Evolutionary conservation across 2,888 invertebrate species (phyloP).

Genomic region (Empis stercorea): DNA sequence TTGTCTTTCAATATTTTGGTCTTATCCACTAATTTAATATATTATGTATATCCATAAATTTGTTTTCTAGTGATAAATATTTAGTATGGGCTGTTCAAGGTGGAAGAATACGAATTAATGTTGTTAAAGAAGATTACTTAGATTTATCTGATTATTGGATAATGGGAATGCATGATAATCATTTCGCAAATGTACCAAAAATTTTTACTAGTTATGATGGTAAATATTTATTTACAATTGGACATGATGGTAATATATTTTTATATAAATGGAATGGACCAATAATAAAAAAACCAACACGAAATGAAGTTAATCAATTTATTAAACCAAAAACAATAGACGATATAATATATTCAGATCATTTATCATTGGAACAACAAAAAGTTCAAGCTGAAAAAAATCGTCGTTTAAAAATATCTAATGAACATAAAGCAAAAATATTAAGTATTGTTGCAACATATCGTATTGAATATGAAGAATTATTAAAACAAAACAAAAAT

Average conservation of each 20-base stretch:
- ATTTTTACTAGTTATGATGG: constrained; percentile 49
- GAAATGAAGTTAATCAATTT: not conserved
- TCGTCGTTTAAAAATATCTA: constrained; percentile 46
- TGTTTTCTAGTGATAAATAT: constrained; percentile 37
- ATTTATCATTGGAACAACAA: constrained; percentile 45
- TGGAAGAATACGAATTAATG: constrained; percentile 46
- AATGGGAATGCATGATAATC: constrained; percentile 62
- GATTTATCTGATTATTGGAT: constrained; percentile 52
- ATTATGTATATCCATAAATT: not conserved
- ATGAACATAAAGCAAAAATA: constrained; percentile 48
- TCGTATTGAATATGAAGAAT: constrained; percentile 43
- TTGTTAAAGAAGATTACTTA: constrained; percentile 37
- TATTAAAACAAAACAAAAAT: constrained; percentile 42
- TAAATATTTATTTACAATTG: constrained; percentile 45
- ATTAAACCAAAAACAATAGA: not conserved
- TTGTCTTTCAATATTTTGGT: too few species aligned
- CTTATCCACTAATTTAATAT: too few species aligned
- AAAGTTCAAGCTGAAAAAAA: constrained; percentile 55
- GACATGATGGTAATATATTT: constrained; percentile 67
- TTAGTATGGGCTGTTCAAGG: constrained; percentile 47
- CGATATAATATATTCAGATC: constrained; percentile 26
- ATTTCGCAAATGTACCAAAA: constrained; percentile 51
- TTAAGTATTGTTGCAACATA: constrained; percentile 42
- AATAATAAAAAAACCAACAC: not conserved
- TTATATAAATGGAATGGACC: constrained; percentile 43